These are phyloP conservation scores for Icerya purchasi DNA, from an alignment of 2,888 invertebrate species.

Conservation along the genomic window DNA sequence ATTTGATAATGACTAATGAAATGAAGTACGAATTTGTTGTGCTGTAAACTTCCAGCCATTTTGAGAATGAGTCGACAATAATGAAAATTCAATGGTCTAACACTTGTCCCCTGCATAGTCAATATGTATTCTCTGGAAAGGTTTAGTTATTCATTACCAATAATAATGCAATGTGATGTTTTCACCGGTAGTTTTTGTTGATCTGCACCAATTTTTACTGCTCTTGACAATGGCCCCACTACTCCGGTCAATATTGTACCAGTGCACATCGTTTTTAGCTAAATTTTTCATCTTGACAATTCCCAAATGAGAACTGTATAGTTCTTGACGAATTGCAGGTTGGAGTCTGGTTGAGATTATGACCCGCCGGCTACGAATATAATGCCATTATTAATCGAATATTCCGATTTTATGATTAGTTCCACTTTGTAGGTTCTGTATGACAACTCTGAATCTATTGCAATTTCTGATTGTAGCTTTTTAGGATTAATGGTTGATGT, in stretches of 20 bases:
- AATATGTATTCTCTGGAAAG: constrained; percentile 17
- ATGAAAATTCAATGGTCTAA: background rate
- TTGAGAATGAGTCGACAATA: constrained; percentile 1
- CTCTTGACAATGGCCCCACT: constrained; percentile 17
- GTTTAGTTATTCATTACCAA: constrained; percentile 9
- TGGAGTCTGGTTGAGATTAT: constrained; percentile 15
- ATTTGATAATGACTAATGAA: constrained; percentile 5
- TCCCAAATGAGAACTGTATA: constrained; percentile 19
- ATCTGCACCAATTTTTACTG: constrained; percentile 25
- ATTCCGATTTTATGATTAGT: constrained; percentile 4
- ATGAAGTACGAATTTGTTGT: constrained; percentile 3
- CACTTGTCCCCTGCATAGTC: constrained; percentile 4
- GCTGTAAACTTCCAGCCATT: constrained; percentile 1
- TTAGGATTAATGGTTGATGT: background rate
- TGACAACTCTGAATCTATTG: background rate
- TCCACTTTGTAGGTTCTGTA: background rate
- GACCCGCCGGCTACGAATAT: constrained; percentile 12
- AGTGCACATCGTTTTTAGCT: constrained; percentile 20
- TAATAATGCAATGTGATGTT: constrained; percentile 13
- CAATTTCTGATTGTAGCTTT: constrained; percentile 7
- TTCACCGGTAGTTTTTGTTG: constrained; percentile 6
- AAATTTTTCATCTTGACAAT: constrained; percentile 20
- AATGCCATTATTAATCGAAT: constrained; percentile 9
- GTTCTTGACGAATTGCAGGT: constrained; percentile 17
- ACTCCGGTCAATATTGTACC: constrained; percentile 19